Evolutionary conservation across 2,113 vertebrate genomes (phyloP), one percentile per base, ranked within the genome.

Genomic region (Helogale parvula): DNA sequence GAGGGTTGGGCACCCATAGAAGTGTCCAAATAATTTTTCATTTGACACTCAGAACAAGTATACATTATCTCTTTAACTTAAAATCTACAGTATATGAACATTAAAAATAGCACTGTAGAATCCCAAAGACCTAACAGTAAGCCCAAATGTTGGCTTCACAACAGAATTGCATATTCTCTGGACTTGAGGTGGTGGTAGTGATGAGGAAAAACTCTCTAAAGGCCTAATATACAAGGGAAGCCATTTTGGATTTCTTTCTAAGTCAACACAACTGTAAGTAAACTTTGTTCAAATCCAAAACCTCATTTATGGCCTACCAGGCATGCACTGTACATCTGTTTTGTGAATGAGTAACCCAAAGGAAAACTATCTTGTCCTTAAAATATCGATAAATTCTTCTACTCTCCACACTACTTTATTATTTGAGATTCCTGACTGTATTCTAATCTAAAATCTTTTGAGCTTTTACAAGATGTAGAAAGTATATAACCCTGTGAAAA

Each of bases 21-120:
- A 96, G 47, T 38, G 2, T 81, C n/a, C 79, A 97, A 97, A 96
- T 29, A 16, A 57, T 93, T 80, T 90, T 98, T 97, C 68, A 38
- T 76, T 92, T 96, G 91, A 92, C 88, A 95, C 82, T 93, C 57
- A 71, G 45, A 97, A 86, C 14, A 35, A 76, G 88, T 77, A 84
- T 45, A 11, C 25, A 41, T 45, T 97, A 50, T 68, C 1, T 10
- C 66, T 90, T 87, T 94, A 87, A 88, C 86, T 57, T 60, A 86
- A 74, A 97, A 93, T 57, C 38, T 12, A n/a, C 25, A 96, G 1
- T 66, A 35, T 84, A 86, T 91, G 88, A 72, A 92, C 60, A 69
- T 10, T 65, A 72, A 1, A 1, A 79, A 29, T 21, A 54, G 21
- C 27, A 76, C 8, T 31, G 17, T n/a, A 45, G 27, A 69, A 54